A percentile compares a stretch with the other conserved stretches of the same genome.
These are phyloP conservation scores for Oncopodura yosiiana DNA, from an alignment of 1,140 invertebrate species.

Conservation along the genomic window DNA sequence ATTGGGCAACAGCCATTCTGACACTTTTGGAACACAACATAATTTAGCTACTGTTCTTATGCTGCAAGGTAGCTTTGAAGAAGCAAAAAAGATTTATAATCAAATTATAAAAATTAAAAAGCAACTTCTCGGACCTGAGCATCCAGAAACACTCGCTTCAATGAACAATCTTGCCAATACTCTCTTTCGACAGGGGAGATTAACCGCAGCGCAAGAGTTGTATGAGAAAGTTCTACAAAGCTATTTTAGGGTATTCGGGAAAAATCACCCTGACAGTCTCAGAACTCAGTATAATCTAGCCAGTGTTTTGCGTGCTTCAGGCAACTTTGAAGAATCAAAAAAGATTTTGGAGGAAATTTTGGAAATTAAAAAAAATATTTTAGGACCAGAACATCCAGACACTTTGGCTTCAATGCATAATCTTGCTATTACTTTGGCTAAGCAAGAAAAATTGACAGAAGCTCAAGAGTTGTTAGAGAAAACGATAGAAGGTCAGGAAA, in stretches of 20 bases:
- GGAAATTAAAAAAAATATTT: slow-evolving; percentile 12
- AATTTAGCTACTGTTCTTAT: slow-evolving; percentile 27
- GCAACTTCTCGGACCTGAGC: slow-evolving; percentile 1
- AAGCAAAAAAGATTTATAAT: slow-evolving; percentile 4
- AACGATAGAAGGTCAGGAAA: too few relatives aligned
- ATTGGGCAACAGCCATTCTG: slow-evolving; percentile 30
- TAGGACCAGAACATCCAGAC: slow-evolving; percentile 19
- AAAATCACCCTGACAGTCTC: slow-evolving; percentile 21
- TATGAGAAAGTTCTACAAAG: slow-evolving; percentile 28
- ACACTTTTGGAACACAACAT: slow-evolving; percentile 19
- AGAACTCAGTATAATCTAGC: slow-evolving; percentile 28
- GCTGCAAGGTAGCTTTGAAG: slow-evolving; percentile 2
- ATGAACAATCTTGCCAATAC: too few relatives aligned
- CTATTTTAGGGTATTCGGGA: slow-evolving; percentile 30
- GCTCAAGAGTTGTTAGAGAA: too few relatives aligned
- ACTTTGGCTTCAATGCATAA: slow-evolving; percentile 12
- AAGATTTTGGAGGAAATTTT: slow-evolving; percentile 6
- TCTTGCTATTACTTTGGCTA: slow-evolving; percentile 15
- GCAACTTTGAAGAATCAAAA: slow-evolving; percentile 6
- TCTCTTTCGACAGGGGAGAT: slow-evolving; percentile 9
- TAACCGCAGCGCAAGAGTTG: slow-evolving; percentile 24
- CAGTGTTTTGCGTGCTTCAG: not conserved
- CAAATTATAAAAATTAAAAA: slow-evolving; percentile 11
- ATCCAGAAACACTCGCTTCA: not conserved
- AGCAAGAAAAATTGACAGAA: slow-evolving; percentile 13